Conservation (phyloP, 1,140 invertebrate species). For the Megalonaias nervosa region DNA sequence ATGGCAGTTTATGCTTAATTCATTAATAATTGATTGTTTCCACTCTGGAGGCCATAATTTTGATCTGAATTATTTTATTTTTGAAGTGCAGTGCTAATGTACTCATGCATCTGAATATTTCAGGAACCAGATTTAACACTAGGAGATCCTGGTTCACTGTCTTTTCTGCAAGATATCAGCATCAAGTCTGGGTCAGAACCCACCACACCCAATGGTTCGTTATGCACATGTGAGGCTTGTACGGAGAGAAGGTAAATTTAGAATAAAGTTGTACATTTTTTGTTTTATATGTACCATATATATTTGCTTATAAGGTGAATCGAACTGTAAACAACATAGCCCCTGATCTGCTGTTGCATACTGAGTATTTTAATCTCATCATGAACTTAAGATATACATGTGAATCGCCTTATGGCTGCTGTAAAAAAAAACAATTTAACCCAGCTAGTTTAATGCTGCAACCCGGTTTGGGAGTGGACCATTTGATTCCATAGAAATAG, state of each 20-base stretch:
- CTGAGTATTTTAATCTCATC: background rate
- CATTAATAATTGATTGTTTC: no score
- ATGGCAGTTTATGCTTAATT: no score
- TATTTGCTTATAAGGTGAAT: no score
- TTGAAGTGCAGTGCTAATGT: no score
- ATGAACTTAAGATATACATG: no score
- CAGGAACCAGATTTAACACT: no score
- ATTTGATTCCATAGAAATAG: no score
- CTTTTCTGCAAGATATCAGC: slow-evolving; percentile 51
- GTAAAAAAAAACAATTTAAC: background rate
- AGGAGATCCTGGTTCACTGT: slow-evolving; percentile 44
- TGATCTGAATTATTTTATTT: no score
- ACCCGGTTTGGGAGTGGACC: background rate
- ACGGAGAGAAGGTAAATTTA: slow-evolving; percentile 59
- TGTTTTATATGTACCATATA: no score
- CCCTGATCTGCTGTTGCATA: background rate
- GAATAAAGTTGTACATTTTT: background rate
- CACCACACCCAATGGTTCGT: slow-evolving; percentile 48
- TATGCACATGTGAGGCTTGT: slow-evolving; percentile 66
- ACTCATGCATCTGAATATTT: no score
- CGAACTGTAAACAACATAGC: no score
- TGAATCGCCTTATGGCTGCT: background rate
- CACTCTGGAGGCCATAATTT: no score
- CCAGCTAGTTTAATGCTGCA: background rate
- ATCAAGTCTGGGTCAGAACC: slow-evolving; percentile 46